phyloP scores from a whole-genome alignment of 2,888 invertebrate genomes.

The Amaurobius ferox region DNA sequence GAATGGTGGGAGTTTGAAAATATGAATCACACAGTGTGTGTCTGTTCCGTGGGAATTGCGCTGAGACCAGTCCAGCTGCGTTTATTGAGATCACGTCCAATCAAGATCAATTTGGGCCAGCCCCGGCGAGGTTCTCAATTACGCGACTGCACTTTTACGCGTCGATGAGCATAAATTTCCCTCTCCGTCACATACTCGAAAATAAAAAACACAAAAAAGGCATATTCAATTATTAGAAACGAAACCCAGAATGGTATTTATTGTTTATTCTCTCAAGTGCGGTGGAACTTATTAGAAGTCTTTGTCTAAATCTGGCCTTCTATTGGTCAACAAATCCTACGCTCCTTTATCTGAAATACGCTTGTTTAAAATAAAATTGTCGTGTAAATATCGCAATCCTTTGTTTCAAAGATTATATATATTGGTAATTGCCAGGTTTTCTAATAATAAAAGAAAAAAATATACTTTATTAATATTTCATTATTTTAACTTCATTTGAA shows the following conservation, averaged over 20 bases:
- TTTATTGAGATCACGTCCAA: slow-evolving; percentile 71
- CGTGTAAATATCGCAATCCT: too few species aligned
- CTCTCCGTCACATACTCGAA: slow-evolving; percentile 28
- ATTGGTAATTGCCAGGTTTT: too few species aligned
- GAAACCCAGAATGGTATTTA: slow-evolving; percentile 4
- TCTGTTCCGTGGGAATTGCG: slow-evolving; percentile 60
- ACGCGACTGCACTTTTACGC: slow-evolving; percentile 63
- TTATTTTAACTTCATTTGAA: too few species aligned
- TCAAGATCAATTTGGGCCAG: slow-evolving; percentile 68
- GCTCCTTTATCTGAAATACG: too few species aligned
- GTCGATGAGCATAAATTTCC: slow-evolving; percentile 63
- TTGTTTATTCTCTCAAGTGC: not conserved
- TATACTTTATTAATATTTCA: too few species aligned
- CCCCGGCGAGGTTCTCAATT: slow-evolving; percentile 62
- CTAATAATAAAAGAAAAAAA: too few species aligned
- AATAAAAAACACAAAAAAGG: slow-evolving; percentile 40
- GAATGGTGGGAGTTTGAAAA: slow-evolving; percentile 68
- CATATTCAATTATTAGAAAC: slow-evolving; percentile 51
- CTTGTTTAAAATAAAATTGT: too few species aligned
- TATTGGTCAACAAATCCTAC: not conserved
- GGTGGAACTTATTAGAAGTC: not conserved
- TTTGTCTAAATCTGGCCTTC: slow-evolving; percentile 11
- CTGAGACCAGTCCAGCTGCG: slow-evolving; percentile 63
- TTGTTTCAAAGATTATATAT: too few species aligned
- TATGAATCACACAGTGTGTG: slow-evolving; percentile 62